These are phyloP conservation scores for Eueides isabella DNA, from an alignment of 1,140 invertebrate species.

Conservation along the genomic window DNA sequence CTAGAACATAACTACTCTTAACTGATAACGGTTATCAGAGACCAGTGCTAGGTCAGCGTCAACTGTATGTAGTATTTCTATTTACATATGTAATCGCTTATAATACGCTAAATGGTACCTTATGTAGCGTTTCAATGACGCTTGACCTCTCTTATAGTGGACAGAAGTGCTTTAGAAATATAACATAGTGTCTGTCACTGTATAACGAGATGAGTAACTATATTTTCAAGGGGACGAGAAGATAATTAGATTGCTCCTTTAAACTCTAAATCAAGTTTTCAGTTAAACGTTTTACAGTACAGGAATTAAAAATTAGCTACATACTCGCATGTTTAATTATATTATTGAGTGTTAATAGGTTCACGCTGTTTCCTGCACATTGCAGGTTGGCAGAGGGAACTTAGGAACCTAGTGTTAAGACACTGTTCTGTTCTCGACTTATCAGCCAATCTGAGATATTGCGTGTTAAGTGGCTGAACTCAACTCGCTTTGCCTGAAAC, in stretches of 20 bases:
- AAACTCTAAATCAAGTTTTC: no score
- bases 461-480: no score
- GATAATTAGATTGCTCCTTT: neutral
- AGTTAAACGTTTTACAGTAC: no score
- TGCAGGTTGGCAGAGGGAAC: no score
- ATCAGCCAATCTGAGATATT: no score
- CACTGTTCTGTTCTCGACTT: no score
- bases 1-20: neutral
- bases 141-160: neutral
- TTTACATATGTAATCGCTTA: neutral
- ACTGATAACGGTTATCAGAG: conserved; percentile 25
- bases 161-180: neutral
- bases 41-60: conserved; percentile 26
- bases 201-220: neutral
- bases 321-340: neutral
- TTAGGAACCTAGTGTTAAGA: no score
- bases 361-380: no score
- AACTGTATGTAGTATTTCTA: neutral
- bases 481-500: no score
- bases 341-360: no score
- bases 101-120: neutral
- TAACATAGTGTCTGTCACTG: neutral
- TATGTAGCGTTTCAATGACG: neutral
- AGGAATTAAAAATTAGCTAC: no score
- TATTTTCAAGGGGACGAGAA: neutral